Evolutionary conservation across 1,140 invertebrate genomes (phyloP).

Genomic region (Amphibalanus amphitrite): DNA sequence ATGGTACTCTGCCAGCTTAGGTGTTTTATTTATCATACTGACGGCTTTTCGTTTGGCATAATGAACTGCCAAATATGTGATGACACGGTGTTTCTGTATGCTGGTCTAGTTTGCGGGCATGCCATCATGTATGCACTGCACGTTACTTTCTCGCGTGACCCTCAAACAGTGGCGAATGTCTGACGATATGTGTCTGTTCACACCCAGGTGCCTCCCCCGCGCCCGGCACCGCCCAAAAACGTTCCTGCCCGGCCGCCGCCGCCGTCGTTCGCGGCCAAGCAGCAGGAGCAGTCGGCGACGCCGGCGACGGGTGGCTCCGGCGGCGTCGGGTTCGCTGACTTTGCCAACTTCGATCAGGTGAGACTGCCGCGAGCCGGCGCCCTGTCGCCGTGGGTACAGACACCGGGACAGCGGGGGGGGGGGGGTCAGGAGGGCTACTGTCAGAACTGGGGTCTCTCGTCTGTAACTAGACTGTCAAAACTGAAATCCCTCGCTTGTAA

Average conservation of each 20-base stretch:
- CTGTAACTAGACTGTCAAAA: too few species aligned
- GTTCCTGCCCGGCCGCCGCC: neutral
- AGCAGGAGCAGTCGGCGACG: neutral
- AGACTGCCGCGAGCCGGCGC: too few species aligned
- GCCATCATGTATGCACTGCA: neutral
- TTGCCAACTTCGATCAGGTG: slow-evolving; percentile 4
- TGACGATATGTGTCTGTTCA: neutral
- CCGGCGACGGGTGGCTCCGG: too few species aligned
- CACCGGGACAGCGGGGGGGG: too few species aligned
- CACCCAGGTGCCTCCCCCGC: neutral
- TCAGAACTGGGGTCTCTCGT: too few species aligned
- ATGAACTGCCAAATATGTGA: neutral
- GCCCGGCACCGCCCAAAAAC: neutral
- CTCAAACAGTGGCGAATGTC: neutral
- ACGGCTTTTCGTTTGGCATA: neutral
- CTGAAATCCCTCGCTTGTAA: too few species aligned
- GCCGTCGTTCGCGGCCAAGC: neutral
- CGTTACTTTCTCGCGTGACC: neutral
- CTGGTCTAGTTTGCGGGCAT: neutral
- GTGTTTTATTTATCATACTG: neutral
- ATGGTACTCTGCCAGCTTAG: neutral
- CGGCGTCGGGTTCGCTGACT: neutral
- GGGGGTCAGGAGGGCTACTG: too few species aligned
- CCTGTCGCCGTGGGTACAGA: too few species aligned
- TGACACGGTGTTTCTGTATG: neutral